These are phyloP conservation scores for Tympanoctomys barrerae DNA, from an alignment of 2,797 vertebrate genomes.

Conservation along the genomic window DNA sequence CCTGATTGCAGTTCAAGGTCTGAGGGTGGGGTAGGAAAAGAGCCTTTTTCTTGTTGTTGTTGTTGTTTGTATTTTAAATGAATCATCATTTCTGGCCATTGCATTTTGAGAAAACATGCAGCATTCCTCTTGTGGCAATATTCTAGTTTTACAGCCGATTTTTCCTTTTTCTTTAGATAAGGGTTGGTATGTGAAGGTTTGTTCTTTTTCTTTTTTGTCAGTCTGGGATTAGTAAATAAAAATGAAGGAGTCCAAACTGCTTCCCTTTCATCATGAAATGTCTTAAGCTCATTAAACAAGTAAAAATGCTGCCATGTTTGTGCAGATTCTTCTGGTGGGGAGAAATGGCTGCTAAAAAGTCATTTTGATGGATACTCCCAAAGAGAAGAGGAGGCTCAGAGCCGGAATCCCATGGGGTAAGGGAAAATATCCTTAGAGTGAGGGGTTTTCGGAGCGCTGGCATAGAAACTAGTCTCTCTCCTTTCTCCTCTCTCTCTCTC, in stretches of 20 bases:
- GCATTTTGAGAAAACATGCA: slow-evolving; percentile 86
- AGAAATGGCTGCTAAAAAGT: slow-evolving; percentile 82
- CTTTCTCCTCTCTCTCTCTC: slow-evolving; percentile 64
- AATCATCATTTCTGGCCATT: slow-evolving; percentile 77
- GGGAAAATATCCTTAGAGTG: slow-evolving; percentile 87
- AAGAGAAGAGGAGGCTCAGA: slow-evolving; percentile 85
- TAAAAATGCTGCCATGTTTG: slow-evolving; percentile 87
- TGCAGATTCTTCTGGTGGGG: slow-evolving; percentile 85
- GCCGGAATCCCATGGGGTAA: slow-evolving; percentile 84
- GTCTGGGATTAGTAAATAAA: slow-evolving; percentile 80
- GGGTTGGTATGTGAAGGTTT: slow-evolving; percentile 35
- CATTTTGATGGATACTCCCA: slow-evolving; percentile 87
- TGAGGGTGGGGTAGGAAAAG: slow-evolving; percentile 73
- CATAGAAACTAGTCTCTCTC: slow-evolving; percentile 79
- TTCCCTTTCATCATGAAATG: slow-evolving; percentile 86
- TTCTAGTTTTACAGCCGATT: slow-evolving; percentile 77
- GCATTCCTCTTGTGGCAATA: slow-evolving; percentile 78
- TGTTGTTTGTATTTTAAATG: slow-evolving; percentile 59
- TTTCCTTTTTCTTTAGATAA: slow-evolving; percentile 76
- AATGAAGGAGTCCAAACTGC: slow-evolving; percentile 85
- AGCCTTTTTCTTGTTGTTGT: slow-evolving; percentile 79
- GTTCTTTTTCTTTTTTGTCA: not conserved
- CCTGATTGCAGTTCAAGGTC: slow-evolving; percentile 78
- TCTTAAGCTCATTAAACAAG: slow-evolving; percentile 90
- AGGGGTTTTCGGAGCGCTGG: slow-evolving; percentile 86